phyloP scores from a whole-genome alignment of 2,797 vertebrate species.

The Synaphobranchus kaupii region DNA sequence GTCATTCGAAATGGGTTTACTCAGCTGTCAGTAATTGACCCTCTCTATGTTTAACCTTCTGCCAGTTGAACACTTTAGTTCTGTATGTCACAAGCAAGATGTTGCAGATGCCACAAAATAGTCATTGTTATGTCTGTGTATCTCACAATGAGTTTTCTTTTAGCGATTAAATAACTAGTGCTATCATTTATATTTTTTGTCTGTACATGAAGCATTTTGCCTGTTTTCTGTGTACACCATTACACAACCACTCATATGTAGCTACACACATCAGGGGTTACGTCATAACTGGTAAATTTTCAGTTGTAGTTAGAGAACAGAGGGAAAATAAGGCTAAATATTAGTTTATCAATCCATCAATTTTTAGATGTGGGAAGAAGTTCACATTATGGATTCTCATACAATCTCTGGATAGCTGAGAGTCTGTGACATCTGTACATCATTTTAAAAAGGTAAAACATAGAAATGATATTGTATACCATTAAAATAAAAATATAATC shows the following conservation, averaged over 20 bases:
- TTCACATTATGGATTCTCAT: not conserved
- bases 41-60: not conserved
- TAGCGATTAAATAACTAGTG: not conserved
- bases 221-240: not conserved
- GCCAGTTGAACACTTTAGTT: not conserved
- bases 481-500: not conserved
- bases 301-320: not conserved
- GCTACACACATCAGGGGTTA: not conserved
- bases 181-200: not conserved
- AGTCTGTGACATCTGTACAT: not conserved
- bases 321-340: not conserved
- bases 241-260: not conserved
- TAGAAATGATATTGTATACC: not conserved
- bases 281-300: not conserved
- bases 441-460: not conserved
- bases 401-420: not conserved
- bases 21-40: slow-evolving; percentile 57
- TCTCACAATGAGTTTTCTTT: not conserved
- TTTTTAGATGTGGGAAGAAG: not conserved
- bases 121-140: too few species aligned
- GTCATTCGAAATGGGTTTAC: slow-evolving; percentile 48
- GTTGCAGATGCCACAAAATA: not conserved
- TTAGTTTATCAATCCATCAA: not conserved
- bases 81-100: not conserved
- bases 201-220: too few species aligned